phyloP scores from a whole-genome alignment of 35 echinoderm and acorn worm genomes.

The Lytechinus pictus region DNA sequence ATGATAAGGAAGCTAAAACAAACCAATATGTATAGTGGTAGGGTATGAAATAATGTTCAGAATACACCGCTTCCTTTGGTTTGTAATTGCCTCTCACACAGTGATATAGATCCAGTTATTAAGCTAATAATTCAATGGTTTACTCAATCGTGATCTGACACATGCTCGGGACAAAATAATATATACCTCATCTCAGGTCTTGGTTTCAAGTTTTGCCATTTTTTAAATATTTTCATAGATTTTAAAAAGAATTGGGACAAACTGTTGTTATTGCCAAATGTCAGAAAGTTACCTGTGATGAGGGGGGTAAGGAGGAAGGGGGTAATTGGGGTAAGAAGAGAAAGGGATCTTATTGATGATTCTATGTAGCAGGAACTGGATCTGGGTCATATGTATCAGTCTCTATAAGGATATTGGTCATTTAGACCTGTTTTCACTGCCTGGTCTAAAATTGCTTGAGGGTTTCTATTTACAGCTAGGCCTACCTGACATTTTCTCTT shows the following conservation, averaged over 20 bases:
- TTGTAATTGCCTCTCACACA: background rate
- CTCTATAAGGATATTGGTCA: background rate
- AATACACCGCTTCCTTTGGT: background rate
- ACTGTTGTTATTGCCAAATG: background rate
- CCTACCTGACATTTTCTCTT: too few relatives aligned
- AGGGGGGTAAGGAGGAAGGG: background rate
- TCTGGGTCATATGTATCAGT: background rate
- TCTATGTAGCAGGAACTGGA: background rate
- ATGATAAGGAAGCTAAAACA: too few relatives aligned
- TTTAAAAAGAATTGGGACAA: background rate
- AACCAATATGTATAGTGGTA: background rate
- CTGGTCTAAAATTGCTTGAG: background rate
- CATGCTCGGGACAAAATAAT: too few relatives aligned
- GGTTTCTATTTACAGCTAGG: too few relatives aligned
- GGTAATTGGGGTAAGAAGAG: background rate
- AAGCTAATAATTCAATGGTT: background rate
- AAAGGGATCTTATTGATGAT: slow-evolving; percentile 3
- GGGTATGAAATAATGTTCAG: background rate
- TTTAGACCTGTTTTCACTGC: background rate
- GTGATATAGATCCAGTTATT: background rate
- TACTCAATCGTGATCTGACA: background rate
- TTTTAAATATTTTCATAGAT: background rate
- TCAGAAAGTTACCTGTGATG: background rate
- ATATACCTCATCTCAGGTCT: background rate
- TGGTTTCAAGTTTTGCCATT: background rate